These are phyloP conservation scores for Hoplodrina ambigua DNA, from an alignment of 2,888 invertebrate genomes.

Conservation along the genomic window DNA sequence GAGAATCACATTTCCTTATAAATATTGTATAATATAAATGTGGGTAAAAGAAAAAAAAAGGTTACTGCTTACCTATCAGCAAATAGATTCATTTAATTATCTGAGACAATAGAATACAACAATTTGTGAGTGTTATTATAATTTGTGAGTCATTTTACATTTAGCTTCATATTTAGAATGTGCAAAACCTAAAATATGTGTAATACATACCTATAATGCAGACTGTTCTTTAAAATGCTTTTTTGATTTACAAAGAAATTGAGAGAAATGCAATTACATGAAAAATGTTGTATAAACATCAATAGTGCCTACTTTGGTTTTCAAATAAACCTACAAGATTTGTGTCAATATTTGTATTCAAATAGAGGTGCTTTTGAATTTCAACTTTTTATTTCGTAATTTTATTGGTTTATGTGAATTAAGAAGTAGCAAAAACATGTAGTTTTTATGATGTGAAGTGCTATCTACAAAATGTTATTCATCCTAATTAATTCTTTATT, in stretches of 20 bases:
- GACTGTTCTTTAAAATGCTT: background rate
- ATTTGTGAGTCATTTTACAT: conserved; percentile 9
- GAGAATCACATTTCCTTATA: conserved; percentile 56
- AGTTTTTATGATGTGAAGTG: background rate
- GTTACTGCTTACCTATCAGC: conserved; percentile 16
- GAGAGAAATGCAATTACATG: conserved; percentile 7
- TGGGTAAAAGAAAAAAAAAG: conserved; percentile 15
- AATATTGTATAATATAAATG: conserved; percentile 1
- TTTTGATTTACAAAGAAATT: conserved; percentile 11
- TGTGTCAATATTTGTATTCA: conserved; percentile 56
- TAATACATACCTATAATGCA: background rate
- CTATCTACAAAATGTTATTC: background rate
- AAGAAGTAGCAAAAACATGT: background rate
- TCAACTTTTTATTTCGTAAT: conserved; percentile 22
- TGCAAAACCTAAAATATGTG: background rate
- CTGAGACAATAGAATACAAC: background rate
- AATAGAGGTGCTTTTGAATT: conserved; percentile 39
- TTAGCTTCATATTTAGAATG: background rate
- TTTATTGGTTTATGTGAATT: conserved; percentile 18
- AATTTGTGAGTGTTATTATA: background rate
- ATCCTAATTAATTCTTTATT: background rate
- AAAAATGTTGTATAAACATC: conserved; percentile 28
- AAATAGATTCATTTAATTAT: background rate
- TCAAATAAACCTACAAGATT: conserved; percentile 53
- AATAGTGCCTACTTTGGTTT: conserved; percentile 52